Conservation (phyloP, 2,888 invertebrate genomes). For the Stomorhina lunata region DNA sequence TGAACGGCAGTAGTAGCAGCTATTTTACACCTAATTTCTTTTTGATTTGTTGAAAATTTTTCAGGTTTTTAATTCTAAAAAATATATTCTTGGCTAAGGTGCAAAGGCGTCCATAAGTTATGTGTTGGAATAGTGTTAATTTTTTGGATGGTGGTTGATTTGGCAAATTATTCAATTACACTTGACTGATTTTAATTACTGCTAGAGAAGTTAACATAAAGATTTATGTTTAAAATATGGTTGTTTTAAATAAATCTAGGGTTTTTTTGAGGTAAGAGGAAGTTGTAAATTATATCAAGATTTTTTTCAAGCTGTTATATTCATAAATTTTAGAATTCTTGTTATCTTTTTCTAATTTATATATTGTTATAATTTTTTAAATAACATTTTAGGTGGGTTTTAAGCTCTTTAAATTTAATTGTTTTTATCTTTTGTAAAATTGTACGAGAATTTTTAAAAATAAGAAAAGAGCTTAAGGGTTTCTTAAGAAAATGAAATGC, state of each 20-base stretch:
- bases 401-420: too few relatives aligned
- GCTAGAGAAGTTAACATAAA: slow-evolving; percentile 1
- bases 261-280: background rate
- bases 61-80: background rate
- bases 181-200: slow-evolving; percentile 40
- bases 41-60: slow-evolving; percentile 11
- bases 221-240: background rate
- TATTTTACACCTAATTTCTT: slow-evolving; percentile 42
- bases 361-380: background rate
- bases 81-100: background rate
- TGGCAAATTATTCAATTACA: slow-evolving; percentile 35
- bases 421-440: too few relatives aligned
- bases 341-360: background rate
- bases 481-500: too few relatives aligned
- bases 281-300: background rate
- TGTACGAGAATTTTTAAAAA: too few relatives aligned
- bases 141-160: slow-evolving; percentile 23
- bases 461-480: too few relatives aligned
- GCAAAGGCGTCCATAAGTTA: background rate
- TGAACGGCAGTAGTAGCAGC: background rate
- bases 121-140: background rate
- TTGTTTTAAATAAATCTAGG: background rate
- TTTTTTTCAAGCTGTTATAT: background rate
- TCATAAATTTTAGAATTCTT: background rate
- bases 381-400: too few relatives aligned